Evolutionary conservation across 2,113 vertebrate genomes (phyloP).

Genomic region (Tragulus kanchil): DNA sequence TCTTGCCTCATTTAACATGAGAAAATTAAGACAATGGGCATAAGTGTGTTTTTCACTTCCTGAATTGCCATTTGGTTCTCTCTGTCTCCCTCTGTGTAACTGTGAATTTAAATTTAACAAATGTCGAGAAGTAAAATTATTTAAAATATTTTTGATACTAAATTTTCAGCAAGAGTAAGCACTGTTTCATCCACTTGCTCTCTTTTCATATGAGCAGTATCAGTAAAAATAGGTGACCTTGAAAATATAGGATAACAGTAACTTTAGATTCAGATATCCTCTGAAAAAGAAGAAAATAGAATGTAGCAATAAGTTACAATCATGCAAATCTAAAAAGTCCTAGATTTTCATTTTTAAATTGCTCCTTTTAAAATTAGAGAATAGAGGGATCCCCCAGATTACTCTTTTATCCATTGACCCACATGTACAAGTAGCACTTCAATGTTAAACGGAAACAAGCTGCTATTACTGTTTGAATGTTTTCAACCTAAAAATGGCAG

Average conservation of each 20-base stretch:
- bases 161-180: background rate
- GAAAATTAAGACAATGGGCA: constrained; percentile 44
- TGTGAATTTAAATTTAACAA: constrained; percentile 44
- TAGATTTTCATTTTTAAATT: background rate
- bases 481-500: background rate
- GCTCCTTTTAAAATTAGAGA: background rate
- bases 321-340: background rate
- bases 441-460: background rate
- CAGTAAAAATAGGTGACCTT: background rate
- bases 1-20: constrained; percentile 69
- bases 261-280: accelerated
- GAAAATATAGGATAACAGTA: background rate
- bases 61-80: background rate
- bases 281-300: background rate
- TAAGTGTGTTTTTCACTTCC: constrained; percentile 36
- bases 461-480: background rate
- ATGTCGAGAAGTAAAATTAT: constrained; percentile 32
- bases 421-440: background rate
- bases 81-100: background rate
- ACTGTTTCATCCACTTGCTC: background rate
- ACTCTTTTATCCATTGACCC: background rate
- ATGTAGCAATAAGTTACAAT: background rate
- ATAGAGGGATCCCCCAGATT: background rate
- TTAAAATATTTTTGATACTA: constrained; percentile 24
- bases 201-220: background rate